Percentiles rank a stretch among this genome's conserved stretches.
phyloP scores from a whole-genome alignment of 2,888 invertebrate species.

The Agrotis puta region DNA sequence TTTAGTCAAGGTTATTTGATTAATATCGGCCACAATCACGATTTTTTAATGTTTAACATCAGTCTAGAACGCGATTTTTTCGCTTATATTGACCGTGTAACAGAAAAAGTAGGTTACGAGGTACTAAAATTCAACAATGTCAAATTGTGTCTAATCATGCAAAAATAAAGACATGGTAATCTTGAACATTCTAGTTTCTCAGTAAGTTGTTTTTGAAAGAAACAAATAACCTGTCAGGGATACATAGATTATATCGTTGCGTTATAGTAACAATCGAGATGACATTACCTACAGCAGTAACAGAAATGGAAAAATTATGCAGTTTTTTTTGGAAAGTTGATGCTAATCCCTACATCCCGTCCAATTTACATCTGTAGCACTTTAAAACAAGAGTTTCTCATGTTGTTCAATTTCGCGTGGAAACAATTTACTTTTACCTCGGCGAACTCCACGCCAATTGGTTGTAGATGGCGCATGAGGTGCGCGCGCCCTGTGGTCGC shows the following conservation, averaged over 20 bases:
- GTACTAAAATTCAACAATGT: slow-evolving; percentile 43
- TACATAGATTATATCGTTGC: too few relatives aligned
- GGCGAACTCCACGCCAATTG: slow-evolving; percentile 86
- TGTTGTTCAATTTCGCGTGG: slow-evolving; percentile 73
- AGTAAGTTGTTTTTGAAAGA: too few relatives aligned
- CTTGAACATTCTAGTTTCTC: background rate
- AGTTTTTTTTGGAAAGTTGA: slow-evolving; percentile 15
- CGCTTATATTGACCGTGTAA: slow-evolving; percentile 77
- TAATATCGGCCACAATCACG: slow-evolving; percentile 62
- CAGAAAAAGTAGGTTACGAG: slow-evolving; percentile 67
- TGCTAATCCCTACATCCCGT: slow-evolving; percentile 50
- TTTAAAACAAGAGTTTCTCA: slow-evolving; percentile 64
- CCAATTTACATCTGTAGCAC: slow-evolving; percentile 55
- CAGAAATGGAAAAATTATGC: background rate
- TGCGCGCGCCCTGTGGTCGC: slow-evolving; percentile 85
- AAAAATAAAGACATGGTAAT: background rate
- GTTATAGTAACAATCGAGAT: too few relatives aligned
- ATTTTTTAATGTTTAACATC: slow-evolving; percentile 70
- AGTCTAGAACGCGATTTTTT: slow-evolving; percentile 72
- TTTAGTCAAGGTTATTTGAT: background rate
- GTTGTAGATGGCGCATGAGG: slow-evolving; percentile 86
- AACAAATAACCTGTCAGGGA: too few relatives aligned
- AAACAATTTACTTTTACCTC: slow-evolving; percentile 82
- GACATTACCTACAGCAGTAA: background rate
- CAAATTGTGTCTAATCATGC: slow-evolving; percentile 21